phyloP scores from a whole-genome alignment of 2,113 vertebrate species.

The Dissostichus mawsoni region DNA sequence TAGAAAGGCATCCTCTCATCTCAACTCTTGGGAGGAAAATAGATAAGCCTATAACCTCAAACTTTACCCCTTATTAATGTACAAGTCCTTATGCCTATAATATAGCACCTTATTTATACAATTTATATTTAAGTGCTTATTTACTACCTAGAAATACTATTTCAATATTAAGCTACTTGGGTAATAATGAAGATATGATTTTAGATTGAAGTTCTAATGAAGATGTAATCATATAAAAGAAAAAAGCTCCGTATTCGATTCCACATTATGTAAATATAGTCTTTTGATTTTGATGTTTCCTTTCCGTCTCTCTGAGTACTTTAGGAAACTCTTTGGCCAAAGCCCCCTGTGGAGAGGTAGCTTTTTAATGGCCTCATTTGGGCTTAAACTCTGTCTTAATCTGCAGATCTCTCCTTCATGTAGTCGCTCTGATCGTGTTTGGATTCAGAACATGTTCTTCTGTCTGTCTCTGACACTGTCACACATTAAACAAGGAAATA shows the following conservation, averaged over 20 bases:
- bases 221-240: not conserved
- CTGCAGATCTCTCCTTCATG: constrained; percentile 64
- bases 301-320: constrained; percentile 7
- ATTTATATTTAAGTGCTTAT: not conserved
- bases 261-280: constrained; percentile 13
- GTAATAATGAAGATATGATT: not conserved
- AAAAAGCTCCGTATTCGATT: not conserved
- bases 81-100: not conserved
- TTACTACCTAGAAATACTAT: not conserved
- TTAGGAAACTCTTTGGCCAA: constrained; percentile 29
- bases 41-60: not conserved
- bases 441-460: constrained; percentile 33
- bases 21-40: not conserved
- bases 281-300: not conserved
- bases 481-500: too few relatives aligned
- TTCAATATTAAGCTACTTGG: not conserved
- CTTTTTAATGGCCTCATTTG: constrained; percentile 58
- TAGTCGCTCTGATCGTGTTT: constrained; percentile 47
- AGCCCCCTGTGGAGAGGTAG: constrained; percentile 36
- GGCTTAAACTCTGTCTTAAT: constrained; percentile 64
- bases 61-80: not conserved
- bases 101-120: not conserved
- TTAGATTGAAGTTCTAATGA: too few relatives aligned
- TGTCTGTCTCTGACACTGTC: not conserved
- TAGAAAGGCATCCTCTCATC: not conserved